These are phyloP conservation scores for Murina feae DNA, from an alignment of 2,113 vertebrate species.

Conservation along the genomic window DNA sequence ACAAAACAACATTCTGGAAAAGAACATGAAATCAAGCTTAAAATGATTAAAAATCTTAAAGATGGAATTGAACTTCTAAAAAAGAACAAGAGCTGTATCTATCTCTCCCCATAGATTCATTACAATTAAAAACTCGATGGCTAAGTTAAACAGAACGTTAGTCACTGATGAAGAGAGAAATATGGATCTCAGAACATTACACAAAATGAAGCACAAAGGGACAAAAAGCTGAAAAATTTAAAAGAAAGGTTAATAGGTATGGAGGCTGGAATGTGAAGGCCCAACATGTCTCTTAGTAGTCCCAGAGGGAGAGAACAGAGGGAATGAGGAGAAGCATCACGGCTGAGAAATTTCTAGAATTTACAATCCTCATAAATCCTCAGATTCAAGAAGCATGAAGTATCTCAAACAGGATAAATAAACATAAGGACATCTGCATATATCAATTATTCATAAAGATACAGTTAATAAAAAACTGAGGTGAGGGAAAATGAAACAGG, in stretches of 20 bases:
- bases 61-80: background rate
- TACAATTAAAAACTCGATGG: background rate
- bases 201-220: background rate
- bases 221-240: background rate
- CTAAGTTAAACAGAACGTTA: background rate
- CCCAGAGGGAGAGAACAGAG: background rate
- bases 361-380: background rate
- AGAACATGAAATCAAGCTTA: background rate
- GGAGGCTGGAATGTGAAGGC: background rate
- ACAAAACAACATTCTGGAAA: background rate
- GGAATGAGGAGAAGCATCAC: background rate
- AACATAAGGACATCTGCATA: background rate
- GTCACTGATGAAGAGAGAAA: background rate
- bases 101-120: background rate
- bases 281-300: background rate
- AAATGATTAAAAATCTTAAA: background rate
- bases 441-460: conserved; percentile 51
- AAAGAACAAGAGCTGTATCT: background rate
- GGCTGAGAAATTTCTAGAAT: background rate
- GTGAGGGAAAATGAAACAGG: background rate
- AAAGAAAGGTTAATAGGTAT: background rate
- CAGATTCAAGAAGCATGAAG: conserved; percentile 1
- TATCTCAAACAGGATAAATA: background rate
- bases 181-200: background rate
- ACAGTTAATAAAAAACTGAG: conserved; percentile 12